Conservation (phyloP, 2,888 invertebrate genomes). For the Eupithecia vulgata region DNA sequence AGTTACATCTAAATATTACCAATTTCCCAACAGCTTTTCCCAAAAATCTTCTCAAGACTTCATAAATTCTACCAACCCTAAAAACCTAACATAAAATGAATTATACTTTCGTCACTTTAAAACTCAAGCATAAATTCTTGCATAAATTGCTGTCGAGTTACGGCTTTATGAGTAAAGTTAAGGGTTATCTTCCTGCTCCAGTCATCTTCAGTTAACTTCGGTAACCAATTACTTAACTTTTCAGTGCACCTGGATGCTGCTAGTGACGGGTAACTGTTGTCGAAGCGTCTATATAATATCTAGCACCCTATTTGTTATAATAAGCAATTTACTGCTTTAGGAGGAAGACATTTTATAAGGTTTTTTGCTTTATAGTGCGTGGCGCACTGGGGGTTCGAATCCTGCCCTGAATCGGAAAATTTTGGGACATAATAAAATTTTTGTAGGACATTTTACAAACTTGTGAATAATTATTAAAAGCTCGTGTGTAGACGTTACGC, state of each 20-base stretch:
- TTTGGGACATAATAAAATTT: no score
- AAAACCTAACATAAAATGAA: constrained; percentile 3
- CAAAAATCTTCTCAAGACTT: neutral
- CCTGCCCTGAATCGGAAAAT: no score
- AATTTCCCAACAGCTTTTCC: neutral
- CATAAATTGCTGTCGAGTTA: constrained; percentile 8
- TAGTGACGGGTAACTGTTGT: neutral
- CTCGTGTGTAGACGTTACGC: no score
- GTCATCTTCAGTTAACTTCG: constrained; percentile 16
- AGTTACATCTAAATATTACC: neutral
- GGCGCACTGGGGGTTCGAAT: no score
- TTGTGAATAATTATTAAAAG: no score
- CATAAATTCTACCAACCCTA: neutral
- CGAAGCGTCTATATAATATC: neutral
- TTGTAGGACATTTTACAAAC: no score
- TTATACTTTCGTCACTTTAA: constrained; percentile 15
- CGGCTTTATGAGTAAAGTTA: constrained; percentile 19
- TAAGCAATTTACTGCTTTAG: neutral
- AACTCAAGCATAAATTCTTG: constrained; percentile 15
- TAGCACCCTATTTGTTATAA: neutral
- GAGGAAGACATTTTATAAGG: no score
- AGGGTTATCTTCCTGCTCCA: constrained; percentile 17
- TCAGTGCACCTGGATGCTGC: constrained; percentile 28
- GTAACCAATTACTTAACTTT: constrained; percentile 29
- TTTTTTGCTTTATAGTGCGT: no score